Evolutionary conservation across 2,113 vertebrate genomes (phyloP), one percentile per base, ranked within the genome.

Genomic region (Gymnocephalus cernua): DNA sequence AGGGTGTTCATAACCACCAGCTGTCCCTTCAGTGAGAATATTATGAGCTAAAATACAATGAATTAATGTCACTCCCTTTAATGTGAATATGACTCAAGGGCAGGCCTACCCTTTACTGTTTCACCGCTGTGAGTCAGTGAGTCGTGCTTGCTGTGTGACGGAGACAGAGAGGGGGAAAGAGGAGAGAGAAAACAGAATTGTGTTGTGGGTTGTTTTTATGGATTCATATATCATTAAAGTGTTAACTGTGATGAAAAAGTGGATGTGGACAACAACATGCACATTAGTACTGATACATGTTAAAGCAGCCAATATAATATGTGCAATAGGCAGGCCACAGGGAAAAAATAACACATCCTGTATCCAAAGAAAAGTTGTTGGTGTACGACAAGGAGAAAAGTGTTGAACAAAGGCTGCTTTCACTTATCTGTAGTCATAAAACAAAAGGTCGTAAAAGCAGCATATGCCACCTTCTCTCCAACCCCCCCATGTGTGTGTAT

Each of bases 31-130:
- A 69, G 16, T 45, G 72, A 56, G 35, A 48, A 44, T 19, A 38
- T 47, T 68, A 80, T 47, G 64, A 86, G 32, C 47, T n/a, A 27
- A 75, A 76, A 58, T n/a, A 63, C 78, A 65, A 38, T 80, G 69
- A 79, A 87, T 84, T 74, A 64, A 62, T 63, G 50, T 82, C 83
- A 89, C 74, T 86, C 25, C 75, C 54, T 83, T 74, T 82, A 87
- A 83, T 74, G 83, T 44, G 88, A 64, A 73, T 71, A 71, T 84
- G 81, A 89, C 89, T 81, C 45, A 57, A 27, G 81, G 86, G 77
- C 63, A 85, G 67, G 44, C 47, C 65, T 90, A 74, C 53, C 89
- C 89, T 91, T 91, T 86, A 21, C 64, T 57, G 41, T 50, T 38
- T 47, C 57, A n/a, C 29, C 18, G 63, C 71, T 66, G 75, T 77